phyloP scores from a whole-genome alignment of 2,888 invertebrate genomes.

The Machimus atricapillus region DNA sequence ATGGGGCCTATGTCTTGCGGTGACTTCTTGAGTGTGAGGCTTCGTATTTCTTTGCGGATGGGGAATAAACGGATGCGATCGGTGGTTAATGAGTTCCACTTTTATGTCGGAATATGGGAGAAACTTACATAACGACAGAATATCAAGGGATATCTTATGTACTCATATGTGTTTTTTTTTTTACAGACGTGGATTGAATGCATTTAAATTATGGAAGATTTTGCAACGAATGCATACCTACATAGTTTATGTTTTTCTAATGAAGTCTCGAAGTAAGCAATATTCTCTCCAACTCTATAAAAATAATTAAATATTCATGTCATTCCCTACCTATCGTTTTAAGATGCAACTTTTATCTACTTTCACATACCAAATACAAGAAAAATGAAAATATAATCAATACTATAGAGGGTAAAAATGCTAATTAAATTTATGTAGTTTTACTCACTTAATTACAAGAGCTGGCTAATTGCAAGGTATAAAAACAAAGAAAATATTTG shows the following conservation, averaged over 20 bases:
- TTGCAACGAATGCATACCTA: background rate
- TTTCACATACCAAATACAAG: no score
- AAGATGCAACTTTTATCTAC: background rate
- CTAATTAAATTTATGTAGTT: background rate
- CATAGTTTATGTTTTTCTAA: background rate
- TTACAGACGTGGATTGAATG: background rate
- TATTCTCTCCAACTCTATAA: background rate
- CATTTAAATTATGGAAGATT: background rate
- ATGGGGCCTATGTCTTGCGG: slow-evolving; percentile 5
- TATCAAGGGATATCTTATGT: slow-evolving; percentile 5
- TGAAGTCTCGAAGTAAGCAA: background rate
- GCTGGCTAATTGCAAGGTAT: no score
- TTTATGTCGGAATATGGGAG: slow-evolving; percentile 39
- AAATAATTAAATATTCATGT: background rate
- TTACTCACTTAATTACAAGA: background rate
- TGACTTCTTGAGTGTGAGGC: slow-evolving; percentile 31
- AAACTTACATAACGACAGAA: slow-evolving; percentile 43
- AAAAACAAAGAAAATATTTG: no score
- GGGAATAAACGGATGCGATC: slow-evolving; percentile 37
- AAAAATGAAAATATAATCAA: background rate
- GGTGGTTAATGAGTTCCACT: slow-evolving; percentile 43
- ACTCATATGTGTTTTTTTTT: background rate
- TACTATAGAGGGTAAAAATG: background rate
- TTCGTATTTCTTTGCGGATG: slow-evolving; percentile 36
- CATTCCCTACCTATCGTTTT: background rate